Evolutionary conservation across 1,140 invertebrate species (phyloP).

Genomic region (Helicoverpa armigera): DNA sequence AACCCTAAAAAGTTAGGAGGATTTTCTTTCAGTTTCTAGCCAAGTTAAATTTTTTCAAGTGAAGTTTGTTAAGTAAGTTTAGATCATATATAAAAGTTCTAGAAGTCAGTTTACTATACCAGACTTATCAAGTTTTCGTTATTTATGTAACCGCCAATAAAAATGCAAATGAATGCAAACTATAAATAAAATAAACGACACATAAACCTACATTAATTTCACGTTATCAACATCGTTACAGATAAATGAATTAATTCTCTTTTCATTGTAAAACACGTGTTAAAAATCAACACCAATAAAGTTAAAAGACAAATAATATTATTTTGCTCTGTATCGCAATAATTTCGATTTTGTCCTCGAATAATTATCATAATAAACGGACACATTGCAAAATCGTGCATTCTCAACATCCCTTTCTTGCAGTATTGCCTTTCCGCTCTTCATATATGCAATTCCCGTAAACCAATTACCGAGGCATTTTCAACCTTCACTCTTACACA

Average conservation of each 20-base stretch:
- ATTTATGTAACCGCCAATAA: constrained; percentile 37
- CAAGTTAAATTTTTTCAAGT: too few species aligned
- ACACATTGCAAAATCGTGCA: constrained; percentile 75
- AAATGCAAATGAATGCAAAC: constrained; percentile 43
- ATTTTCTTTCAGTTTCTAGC: too few species aligned
- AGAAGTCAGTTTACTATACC: neutral
- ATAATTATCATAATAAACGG: constrained; percentile 80
- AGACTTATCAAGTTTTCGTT: neutral
- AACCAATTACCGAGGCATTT: constrained; percentile 75
- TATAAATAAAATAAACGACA: constrained; percentile 31
- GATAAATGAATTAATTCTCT: constrained; percentile 28
- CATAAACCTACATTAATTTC: constrained; percentile 21
- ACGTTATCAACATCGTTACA: constrained; percentile 7
- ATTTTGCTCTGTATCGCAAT: constrained; percentile 58
- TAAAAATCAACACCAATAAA: constrained; percentile 20
- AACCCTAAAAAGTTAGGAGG: too few species aligned
- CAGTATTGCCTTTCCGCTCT: constrained; percentile 60
- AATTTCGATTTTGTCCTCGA: constrained; percentile 72
- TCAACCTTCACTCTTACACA: constrained; percentile 61
- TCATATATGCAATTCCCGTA: constrained; percentile 72
- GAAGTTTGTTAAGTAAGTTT: too few species aligned
- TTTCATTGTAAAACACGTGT: constrained; percentile 4
- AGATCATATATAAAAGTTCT: neutral
- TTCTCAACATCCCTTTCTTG: constrained; percentile 65
- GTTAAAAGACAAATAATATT: constrained; percentile 37